Base-by-base conservation (phyloP, 2,113 vertebrate species). In the Spilogale gracilis region DNA sequence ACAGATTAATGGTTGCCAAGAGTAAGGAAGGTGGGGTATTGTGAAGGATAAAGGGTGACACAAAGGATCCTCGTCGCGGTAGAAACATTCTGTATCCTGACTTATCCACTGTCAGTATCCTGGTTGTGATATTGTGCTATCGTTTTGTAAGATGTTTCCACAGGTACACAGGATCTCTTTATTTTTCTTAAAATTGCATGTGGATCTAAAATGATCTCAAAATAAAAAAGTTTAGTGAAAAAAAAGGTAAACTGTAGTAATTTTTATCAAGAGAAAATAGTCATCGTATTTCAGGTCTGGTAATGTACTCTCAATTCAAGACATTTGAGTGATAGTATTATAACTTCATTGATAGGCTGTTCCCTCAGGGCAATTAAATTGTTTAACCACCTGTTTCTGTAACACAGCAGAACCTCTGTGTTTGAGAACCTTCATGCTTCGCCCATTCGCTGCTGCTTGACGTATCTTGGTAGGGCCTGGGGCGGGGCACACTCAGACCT, bases 171-270 rank as follows among this genome's bases (percentile, higher is more conserved):
- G 2, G 9, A 3, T 60, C 14, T 96, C 17, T 76, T n/a, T 54
- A 5, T 21, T 71, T 76, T 65, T 88, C 48, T 71, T 56, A 81
- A 2, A 74, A 71, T 10, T 61, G 27, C 45, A 8, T 65, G 30
- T 45, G 60, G 32, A 45, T 69, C 69, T 67, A 23, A 58, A 67
- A 69, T 58, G 50, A 78, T 54, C 27, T 79, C 32, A n/a, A 54
- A 83, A 52, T 84, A 61, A 61, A 91, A 91, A 80, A 20, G 25
- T 67, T 89, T 60, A 30, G 27, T 67, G 4, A 86, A 81, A 56
- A 84, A 83, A 73, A 78, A 78, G 45, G 30, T 80, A 76, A 89
- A 61, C 14, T 6, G 17, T 45, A 50, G 78, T 79, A 67, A 32
- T n/a, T 94, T 85, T 71, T 61, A 12, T 79, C 69, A 79, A 45